A percentile compares a stretch with the other conserved stretches of the same genome.
Conservation (phyloP, 1,140 invertebrate species). For the Achatina immaculata region DNA sequence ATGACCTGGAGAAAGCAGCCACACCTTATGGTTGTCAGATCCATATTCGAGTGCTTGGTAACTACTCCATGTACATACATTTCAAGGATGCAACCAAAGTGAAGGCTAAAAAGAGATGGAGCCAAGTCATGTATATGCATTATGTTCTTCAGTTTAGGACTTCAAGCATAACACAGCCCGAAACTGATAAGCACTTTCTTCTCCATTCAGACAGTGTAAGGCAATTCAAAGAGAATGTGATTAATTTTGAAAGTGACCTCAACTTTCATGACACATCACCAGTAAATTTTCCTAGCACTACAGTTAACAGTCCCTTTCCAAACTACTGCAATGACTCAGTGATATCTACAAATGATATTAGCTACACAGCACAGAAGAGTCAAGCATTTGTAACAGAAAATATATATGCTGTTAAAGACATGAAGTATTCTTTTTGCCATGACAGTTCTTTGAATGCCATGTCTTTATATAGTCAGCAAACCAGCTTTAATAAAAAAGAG, state of each 20-base stretch:
- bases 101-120: slow-evolving; percentile 53
- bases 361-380: neutral
- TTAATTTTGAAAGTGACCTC: neutral
- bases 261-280: neutral
- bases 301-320: neutral
- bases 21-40: slow-evolving; percentile 61
- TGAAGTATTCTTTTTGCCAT: neutral
- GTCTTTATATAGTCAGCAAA: neutral
- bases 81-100: slow-evolving; percentile 46
- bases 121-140: slow-evolving; percentile 55
- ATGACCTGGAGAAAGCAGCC: slow-evolving; percentile 36
- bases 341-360: neutral
- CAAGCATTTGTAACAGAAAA: neutral
- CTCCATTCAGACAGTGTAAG: neutral
- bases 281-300: neutral
- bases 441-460: neutral
- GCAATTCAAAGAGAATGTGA: neutral
- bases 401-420: neutral
- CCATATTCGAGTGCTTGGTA: neutral
- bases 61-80: slow-evolving; percentile 42
- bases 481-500: neutral
- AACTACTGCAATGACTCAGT: neutral
- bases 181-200: neutral
- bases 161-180: neutral
- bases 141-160: slow-evolving; percentile 47